Evolutionary conservation across 2,888 invertebrate genomes (phyloP).

Genomic region (Harpalus rufipes): DNA sequence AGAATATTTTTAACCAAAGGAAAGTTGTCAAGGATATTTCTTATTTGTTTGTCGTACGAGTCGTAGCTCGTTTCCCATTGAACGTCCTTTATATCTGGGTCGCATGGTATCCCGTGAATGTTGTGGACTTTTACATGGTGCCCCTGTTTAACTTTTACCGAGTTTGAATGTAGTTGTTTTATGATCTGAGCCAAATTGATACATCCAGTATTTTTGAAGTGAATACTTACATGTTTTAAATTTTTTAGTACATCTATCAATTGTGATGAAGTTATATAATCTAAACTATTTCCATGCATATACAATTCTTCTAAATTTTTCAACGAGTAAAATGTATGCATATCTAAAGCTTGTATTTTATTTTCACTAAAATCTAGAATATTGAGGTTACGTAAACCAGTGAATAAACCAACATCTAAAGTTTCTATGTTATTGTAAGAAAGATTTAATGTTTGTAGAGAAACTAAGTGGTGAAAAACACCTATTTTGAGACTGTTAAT

Average conservation of each 20-base stretch:
- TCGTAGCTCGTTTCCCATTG: neutral
- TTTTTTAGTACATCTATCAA: neutral
- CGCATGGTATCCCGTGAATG: neutral
- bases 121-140: neutral
- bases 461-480: neutral
- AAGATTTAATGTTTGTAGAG: neutral
- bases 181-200: neutral
- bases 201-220: slow-evolving; percentile 3
- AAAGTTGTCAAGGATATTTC: neutral
- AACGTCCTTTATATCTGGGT: neutral
- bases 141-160: neutral
- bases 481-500: neutral
- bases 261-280: neutral
- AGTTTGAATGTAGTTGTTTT: neutral
- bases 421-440: neutral
- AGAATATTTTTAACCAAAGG: neutral
- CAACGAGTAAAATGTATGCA: neutral
- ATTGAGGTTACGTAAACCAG: neutral
- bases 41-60: neutral
- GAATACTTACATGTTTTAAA: neutral
- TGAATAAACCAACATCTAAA: neutral
- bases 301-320: neutral
- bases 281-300: slow-evolving; percentile 8
- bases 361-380: slow-evolving; percentile 8
- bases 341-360: neutral